Percentiles rank a stretch among this genome's conserved stretches.
These are phyloP conservation scores for Gnathonemus echidnorhynchus DNA, from an alignment of 2,113 vertebrate species.

Conservation along the genomic window DNA sequence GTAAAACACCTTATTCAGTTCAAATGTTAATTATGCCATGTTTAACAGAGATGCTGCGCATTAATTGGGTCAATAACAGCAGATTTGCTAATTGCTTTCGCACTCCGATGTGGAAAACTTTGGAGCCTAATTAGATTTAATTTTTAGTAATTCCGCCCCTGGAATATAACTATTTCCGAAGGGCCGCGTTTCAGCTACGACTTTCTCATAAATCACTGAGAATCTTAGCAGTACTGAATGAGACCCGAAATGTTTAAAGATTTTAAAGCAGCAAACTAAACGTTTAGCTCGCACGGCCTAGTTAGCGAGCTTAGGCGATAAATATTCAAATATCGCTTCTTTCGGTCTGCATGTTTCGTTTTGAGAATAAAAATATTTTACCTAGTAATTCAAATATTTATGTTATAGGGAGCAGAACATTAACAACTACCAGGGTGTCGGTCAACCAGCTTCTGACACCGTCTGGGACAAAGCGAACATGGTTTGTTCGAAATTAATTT, in stretches of 20 bases:
- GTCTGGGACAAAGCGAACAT: not conserved
- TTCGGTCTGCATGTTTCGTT: not conserved
- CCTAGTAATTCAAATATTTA: not conserved
- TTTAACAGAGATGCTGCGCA: not conserved
- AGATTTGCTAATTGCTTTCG: not conserved
- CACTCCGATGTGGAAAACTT: not conserved
- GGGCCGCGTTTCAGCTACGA: not conserved
- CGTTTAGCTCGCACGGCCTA: not conserved
- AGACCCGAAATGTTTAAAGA: not conserved
- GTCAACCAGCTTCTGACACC: not conserved
- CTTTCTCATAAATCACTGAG: not conserved
- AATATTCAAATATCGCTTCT: not conserved
- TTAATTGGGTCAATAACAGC: not conserved
- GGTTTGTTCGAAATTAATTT: not conserved
- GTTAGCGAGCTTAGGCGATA: not conserved
- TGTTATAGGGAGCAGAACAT: not conserved
- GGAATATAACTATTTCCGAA: not conserved
- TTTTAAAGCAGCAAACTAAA: not conserved
- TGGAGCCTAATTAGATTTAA: not conserved
- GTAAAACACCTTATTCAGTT: not conserved
- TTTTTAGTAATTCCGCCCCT: not conserved
- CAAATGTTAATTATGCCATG: not conserved
- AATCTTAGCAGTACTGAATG: not conserved
- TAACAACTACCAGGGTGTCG: not conserved
- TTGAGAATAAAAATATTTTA: not conserved